These are phyloP conservation scores for Flabesymbios commensalis DNA, from an alignment of 2,888 invertebrate genomes.

Conservation along the genomic window DNA sequence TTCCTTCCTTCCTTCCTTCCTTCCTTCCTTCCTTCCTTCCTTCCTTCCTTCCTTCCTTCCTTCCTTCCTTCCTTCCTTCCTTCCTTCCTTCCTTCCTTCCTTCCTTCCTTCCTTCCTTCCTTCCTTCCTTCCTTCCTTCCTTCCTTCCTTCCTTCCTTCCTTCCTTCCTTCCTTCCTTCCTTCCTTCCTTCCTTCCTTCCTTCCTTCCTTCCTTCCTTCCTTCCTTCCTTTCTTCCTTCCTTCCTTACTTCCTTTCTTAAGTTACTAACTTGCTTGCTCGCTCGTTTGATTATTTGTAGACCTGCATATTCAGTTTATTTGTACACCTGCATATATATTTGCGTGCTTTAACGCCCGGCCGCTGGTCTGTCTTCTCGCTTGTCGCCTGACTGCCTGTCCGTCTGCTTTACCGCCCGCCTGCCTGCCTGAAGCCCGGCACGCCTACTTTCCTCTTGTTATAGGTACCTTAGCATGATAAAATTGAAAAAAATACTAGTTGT, in stretches of 20 bases:
- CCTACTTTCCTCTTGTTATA: too few relatives aligned
- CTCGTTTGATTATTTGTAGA: too few relatives aligned
- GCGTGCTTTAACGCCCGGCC: too few relatives aligned
- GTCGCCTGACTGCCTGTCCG: too few relatives aligned
- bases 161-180: slow-evolving; percentile 28
- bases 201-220: slow-evolving; percentile 30
- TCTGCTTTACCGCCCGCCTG: too few relatives aligned
- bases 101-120: slow-evolving; percentile 10
- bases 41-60: slow-evolving; percentile 33
- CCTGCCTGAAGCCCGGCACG: too few relatives aligned
- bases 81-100: slow-evolving; percentile 29
- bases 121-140: slow-evolving; percentile 10
- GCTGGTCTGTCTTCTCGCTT: too few relatives aligned
- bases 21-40: slow-evolving; percentile 30
- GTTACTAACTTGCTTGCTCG: too few relatives aligned
- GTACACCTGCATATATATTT: too few relatives aligned
- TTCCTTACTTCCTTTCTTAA: slow-evolving; percentile 16
- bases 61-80: slow-evolving; percentile 30
- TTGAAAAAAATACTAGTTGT: too few relatives aligned
- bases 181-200: slow-evolving; percentile 32
- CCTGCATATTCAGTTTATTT: too few relatives aligned
- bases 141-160: slow-evolving; percentile 12
- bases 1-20: slow-evolving; percentile 30
- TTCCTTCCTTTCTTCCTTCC: slow-evolving; percentile 29
- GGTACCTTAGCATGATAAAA: too few relatives aligned